Conservation (phyloP, 2,888 invertebrate genomes). For the Baronia brevicornis region DNA sequence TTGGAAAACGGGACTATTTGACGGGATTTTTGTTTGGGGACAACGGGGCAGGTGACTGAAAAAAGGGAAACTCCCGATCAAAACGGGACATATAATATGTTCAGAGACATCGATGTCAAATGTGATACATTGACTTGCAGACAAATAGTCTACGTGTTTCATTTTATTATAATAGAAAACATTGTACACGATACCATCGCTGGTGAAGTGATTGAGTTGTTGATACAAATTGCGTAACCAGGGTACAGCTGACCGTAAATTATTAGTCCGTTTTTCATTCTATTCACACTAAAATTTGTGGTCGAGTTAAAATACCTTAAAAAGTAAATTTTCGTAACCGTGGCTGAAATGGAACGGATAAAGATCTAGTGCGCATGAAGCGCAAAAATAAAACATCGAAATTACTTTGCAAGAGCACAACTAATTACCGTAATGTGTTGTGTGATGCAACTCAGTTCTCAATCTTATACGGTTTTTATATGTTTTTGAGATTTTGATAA, state of each 20-base stretch:
- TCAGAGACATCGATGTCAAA: too few relatives aligned
- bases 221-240: constrained; percentile 4
- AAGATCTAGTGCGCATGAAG: constrained; percentile 15
- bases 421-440: constrained; percentile 18
- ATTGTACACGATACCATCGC: background rate
- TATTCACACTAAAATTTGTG: constrained; percentile 4
- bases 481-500: too few relatives aligned
- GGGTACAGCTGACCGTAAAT: constrained; percentile 2
- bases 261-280: constrained; percentile 8
- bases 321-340: constrained; percentile 15
- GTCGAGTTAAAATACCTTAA: constrained; percentile 3
- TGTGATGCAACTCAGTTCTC: constrained; percentile 16
- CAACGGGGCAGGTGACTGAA: too few relatives aligned
- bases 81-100: too few relatives aligned
- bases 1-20: too few relatives aligned
- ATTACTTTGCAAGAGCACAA: constrained; percentile 11
- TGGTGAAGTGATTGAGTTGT: constrained; percentile 1
- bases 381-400: constrained; percentile 18
- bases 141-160: constrained; percentile 2
- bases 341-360: constrained; percentile 20
- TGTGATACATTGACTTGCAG: constrained; percentile 2
- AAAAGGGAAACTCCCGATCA: too few relatives aligned
- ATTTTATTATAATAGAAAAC: constrained; percentile 8
- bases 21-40: too few relatives aligned
- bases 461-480: constrained; percentile 14